Percentiles rank a stretch among this genome's conserved stretches.
phyloP scores from a whole-genome alignment of 2,888 invertebrate species.

The Drosophila pseudotakahashii region DNA sequence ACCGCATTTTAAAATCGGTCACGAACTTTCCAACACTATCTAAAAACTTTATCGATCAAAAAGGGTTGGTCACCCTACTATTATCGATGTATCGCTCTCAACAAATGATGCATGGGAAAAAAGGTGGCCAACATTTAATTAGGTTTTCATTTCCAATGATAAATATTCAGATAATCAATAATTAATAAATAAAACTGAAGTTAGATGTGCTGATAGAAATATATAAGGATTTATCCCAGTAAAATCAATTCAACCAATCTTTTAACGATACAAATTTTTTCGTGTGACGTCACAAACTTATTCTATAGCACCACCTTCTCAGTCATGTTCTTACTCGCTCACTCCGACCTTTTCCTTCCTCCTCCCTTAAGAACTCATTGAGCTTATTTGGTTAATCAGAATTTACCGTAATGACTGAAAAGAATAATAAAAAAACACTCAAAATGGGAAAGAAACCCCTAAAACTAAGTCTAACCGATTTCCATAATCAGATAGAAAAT shows the following conservation, averaged over 20 bases:
- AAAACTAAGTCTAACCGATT: constrained; percentile 19
- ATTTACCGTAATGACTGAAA: constrained; percentile 25
- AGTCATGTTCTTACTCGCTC: background rate
- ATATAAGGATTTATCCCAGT: too few relatives aligned
- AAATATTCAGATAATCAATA: too few relatives aligned
- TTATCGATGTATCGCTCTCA: background rate
- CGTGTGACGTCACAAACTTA: background rate
- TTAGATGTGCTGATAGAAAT: too few relatives aligned
- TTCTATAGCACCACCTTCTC: background rate
- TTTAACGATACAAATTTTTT: background rate
- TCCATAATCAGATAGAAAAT: background rate
- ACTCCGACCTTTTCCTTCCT: background rate
- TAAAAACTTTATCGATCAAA: background rate
- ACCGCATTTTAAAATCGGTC: background rate
- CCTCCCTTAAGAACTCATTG: background rate
- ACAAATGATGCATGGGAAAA: background rate
- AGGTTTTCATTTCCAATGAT: too few relatives aligned
- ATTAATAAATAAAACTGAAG: too few relatives aligned
- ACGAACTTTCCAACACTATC: background rate
- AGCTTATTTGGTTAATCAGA: background rate
- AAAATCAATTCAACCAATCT: background rate
- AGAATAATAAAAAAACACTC: background rate
- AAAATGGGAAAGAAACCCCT: background rate
- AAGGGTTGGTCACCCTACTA: background rate
- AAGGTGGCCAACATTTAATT: too few relatives aligned